phyloP scores from a whole-genome alignment of 2,797 vertebrate genomes.

The Mormyrus hasselquistii region DNA sequence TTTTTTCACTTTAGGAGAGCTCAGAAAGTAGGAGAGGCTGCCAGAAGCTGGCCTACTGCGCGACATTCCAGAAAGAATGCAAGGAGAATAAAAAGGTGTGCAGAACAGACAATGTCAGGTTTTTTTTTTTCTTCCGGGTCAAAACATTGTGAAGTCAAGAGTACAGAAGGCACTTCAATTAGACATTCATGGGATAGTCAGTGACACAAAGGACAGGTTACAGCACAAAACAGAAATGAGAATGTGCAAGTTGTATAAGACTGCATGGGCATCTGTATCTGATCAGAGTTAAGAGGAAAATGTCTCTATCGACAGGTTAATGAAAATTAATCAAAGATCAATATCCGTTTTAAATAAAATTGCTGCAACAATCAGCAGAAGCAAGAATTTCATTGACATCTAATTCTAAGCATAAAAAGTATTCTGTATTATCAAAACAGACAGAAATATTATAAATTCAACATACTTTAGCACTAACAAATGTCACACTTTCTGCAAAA shows the following conservation, averaged over 20 bases:
- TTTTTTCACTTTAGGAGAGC: slow-evolving; percentile 67
- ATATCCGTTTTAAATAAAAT: background rate
- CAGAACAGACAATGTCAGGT: slow-evolving; percentile 16
- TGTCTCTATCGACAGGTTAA: background rate
- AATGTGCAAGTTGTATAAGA: background rate
- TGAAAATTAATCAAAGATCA: background rate
- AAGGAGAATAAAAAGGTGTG: slow-evolving; percentile 12
- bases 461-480: background rate
- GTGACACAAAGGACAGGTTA: background rate
- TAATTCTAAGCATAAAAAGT: background rate
- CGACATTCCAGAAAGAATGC: slow-evolving; percentile 47
- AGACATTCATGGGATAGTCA: background rate
- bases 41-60: slow-evolving; percentile 63
- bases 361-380: background rate
- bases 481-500: background rate
- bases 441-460: background rate
- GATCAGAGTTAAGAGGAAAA: background rate
- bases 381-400: background rate
- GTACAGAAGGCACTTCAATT: background rate
- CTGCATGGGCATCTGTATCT: background rate
- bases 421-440: background rate
- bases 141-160: background rate
- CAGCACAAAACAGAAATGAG: background rate
- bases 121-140: background rate
- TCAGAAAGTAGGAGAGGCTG: slow-evolving; percentile 66